phyloP scores from a whole-genome alignment of 2,797 vertebrate species.

The Salarias fasciatus region DNA sequence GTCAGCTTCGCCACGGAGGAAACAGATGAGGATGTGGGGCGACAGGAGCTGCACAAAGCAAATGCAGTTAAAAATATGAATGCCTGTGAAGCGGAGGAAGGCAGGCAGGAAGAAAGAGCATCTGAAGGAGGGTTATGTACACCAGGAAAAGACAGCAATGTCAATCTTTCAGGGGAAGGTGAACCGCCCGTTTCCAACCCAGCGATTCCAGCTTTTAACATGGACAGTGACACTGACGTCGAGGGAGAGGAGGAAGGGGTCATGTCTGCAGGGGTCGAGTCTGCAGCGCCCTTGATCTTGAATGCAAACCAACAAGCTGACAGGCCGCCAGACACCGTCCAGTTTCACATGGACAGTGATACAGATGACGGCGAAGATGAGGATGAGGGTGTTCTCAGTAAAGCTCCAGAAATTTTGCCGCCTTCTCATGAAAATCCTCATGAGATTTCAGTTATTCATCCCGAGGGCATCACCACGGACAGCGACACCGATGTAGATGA shows the following conservation, averaged over 20 bases:
- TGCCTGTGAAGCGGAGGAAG: slow-evolving; percentile 54
- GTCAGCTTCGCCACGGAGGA: slow-evolving; percentile 58
- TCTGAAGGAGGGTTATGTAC: slow-evolving; percentile 11
- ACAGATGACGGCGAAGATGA: slow-evolving; percentile 73
- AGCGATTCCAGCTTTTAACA: slow-evolving; percentile 50
- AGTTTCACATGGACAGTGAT: slow-evolving; percentile 73
- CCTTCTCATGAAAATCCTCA: slow-evolving; percentile 9
- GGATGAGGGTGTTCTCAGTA: slow-evolving; percentile 28
- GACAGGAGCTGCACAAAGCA: slow-evolving; percentile 53
- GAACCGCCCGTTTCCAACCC: slow-evolving; percentile 21
- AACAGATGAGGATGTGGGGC: slow-evolving; percentile 36
- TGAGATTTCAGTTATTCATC: slow-evolving; percentile 29
- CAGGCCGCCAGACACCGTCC: slow-evolving; percentile 24
- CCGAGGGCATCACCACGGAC: slow-evolving; percentile 65
- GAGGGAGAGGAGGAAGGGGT: slow-evolving; percentile 54
- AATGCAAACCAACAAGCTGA: slow-evolving; percentile 25
- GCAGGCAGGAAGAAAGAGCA: slow-evolving; percentile 28
- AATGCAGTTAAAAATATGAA: slow-evolving; percentile 27
- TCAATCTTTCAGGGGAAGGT: slow-evolving; percentile 18
- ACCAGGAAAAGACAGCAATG: slow-evolving; percentile 16
- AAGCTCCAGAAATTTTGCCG: slow-evolving; percentile 7
- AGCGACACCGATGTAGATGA: slow-evolving; percentile 84
- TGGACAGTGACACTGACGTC: slow-evolving; percentile 76
- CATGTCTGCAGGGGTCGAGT: background rate
- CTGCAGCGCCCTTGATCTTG: slow-evolving; percentile 8